Percentiles rank a stretch among this genome's conserved stretches.
Conservation (phyloP, 2,113 vertebrate genomes). For the Micronisus gabar region DNA sequence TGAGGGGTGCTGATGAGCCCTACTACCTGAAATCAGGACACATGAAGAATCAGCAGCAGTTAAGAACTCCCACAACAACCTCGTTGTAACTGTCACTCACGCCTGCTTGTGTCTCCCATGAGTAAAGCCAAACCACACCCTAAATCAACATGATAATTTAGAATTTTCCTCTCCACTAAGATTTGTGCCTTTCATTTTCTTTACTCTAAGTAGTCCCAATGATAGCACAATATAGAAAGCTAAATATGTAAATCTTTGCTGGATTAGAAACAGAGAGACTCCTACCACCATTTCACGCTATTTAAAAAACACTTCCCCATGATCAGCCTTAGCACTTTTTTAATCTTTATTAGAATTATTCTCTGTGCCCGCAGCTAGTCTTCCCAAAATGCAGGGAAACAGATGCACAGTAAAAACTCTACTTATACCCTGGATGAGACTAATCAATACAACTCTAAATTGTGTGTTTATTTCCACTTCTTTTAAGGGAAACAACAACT, state of each 20-base stretch:
- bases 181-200: background rate
- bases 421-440: background rate
- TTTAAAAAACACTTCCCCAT: background rate
- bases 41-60: background rate
- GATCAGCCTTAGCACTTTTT: background rate
- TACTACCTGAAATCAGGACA: background rate
- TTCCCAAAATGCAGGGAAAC: background rate
- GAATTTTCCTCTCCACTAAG: background rate
- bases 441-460: background rate
- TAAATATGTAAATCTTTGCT: background rate
- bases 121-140: background rate
- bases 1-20: background rate
- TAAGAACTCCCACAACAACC: background rate
- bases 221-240: background rate
- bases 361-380: background rate
- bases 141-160: background rate
- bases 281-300: background rate
- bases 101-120: background rate
- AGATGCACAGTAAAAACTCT: background rate
- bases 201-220: background rate
- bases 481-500: constrained; percentile 5
- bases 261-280: background rate
- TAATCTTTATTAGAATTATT: background rate
- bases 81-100: background rate
- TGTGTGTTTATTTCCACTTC: background rate